A percentile compares a stretch with the other conserved stretches of the same genome.
Evolutionary conservation across 2,113 vertebrate species (phyloP).

Genomic region (Hippocampus abdominalis): DNA sequence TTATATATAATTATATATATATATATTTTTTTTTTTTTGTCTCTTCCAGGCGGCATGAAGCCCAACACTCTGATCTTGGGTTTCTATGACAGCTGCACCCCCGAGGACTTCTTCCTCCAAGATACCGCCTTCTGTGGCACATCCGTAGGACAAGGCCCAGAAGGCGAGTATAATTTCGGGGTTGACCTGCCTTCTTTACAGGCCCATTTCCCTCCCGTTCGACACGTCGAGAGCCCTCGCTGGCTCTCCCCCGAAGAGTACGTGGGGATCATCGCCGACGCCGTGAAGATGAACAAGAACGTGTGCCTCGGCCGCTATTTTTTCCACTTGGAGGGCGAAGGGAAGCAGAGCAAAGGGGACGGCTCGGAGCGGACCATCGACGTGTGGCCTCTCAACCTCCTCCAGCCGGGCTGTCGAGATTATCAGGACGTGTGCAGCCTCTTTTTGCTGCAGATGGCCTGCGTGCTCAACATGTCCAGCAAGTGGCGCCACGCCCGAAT

Average conservation of each 20-base stretch:
- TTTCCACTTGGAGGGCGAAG: conserved; percentile 69
- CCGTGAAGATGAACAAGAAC: conserved; percentile 90
- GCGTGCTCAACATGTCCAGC: conserved; percentile 86
- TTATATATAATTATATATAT: too few relatives aligned
- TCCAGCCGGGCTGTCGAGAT: conserved; percentile 72
- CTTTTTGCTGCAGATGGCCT: conserved; percentile 90
- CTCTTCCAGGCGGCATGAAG: conserved; percentile 84
- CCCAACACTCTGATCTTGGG: conserved; percentile 86
- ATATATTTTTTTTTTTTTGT: background rate
- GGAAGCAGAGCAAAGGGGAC: conserved; percentile 51
- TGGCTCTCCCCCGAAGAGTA: conserved; percentile 81
- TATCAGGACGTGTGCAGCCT: conserved; percentile 86
- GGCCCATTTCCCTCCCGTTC: conserved; percentile 82
- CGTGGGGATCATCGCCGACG: conserved; percentile 82
- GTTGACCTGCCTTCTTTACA: conserved; percentile 80
- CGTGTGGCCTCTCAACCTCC: conserved; percentile 87
- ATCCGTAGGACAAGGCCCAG: conserved; percentile 26
- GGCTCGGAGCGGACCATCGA: conserved; percentile 72
- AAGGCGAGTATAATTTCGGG: conserved; percentile 76
- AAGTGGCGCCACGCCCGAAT: conserved; percentile 84
- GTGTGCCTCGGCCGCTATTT: conserved; percentile 83
- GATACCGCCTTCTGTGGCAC: conserved; percentile 77
- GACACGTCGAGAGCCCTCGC: conserved; percentile 73
- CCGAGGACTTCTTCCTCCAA: conserved; percentile 85
- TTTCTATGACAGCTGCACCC: conserved; percentile 82